phyloP scores from a whole-genome alignment of 2,113 vertebrate species.

The Gracilinanus agilis region DNA sequence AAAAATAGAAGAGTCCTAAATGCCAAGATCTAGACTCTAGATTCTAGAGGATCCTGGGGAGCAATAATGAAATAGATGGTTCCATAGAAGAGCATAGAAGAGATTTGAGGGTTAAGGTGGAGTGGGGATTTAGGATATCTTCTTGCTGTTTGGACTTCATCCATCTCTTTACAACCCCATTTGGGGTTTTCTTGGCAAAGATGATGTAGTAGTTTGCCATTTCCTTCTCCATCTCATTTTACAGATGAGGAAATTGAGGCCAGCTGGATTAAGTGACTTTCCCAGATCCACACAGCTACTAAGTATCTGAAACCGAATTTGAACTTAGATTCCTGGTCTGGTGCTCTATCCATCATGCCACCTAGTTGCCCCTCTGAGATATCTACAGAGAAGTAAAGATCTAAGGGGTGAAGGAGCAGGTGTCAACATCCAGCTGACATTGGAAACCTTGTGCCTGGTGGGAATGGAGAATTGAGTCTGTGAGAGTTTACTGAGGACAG shows the following conservation, averaged over 20 bases:
- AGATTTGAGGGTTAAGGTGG: too few relatives aligned
- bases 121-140: too few relatives aligned
- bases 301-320: background rate
- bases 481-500: background rate
- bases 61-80: too few relatives aligned
- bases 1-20: too few relatives aligned
- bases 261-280: background rate
- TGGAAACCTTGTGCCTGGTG: background rate
- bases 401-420: background rate
- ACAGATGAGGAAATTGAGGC: background rate
- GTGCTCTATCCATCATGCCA: background rate
- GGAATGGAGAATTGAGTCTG: background rate
- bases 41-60: too few relatives aligned
- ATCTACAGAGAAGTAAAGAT: background rate
- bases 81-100: too few relatives aligned
- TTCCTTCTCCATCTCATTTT: background rate
- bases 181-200: background rate
- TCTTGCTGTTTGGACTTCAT: background rate
- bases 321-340: background rate
- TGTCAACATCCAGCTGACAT: background rate
- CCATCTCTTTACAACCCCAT: background rate
- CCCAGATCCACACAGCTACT: background rate
- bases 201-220: background rate
- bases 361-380: background rate
- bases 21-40: too few relatives aligned